Percentiles rank a stretch among this genome's conserved stretches.
These are phyloP conservation scores for Cottoperca gobio DNA, from an alignment of 2,797 vertebrate species.

Conservation along the genomic window DNA sequence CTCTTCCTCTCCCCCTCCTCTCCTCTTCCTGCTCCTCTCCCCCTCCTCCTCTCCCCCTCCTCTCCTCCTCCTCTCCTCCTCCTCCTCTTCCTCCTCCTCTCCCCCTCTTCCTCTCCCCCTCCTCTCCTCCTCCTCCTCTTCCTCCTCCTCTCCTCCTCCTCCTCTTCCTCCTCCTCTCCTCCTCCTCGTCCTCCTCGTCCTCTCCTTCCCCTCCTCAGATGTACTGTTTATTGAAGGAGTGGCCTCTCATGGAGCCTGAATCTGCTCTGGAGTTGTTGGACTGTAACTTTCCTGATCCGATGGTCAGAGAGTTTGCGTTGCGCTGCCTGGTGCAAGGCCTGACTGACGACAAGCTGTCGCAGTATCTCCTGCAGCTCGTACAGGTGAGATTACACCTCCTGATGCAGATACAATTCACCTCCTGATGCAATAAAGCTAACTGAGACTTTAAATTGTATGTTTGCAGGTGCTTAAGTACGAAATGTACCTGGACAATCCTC, in stretches of 20 bases:
- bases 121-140: no score
- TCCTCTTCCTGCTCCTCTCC: no score
- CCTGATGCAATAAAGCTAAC: neutral
- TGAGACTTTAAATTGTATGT: neutral
- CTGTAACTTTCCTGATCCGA: slow-evolving; percentile 92
- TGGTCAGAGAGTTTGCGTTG: slow-evolving; percentile 91
- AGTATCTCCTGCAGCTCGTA: slow-evolving; percentile 88
- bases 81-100: no score
- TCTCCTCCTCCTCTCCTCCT: no score
- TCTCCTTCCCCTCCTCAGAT: slow-evolving; percentile 79
- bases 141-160: no score
- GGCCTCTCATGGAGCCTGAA: slow-evolving; percentile 91
- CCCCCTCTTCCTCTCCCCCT: no score
- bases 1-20: no score
- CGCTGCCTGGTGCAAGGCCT: slow-evolving; percentile 90
- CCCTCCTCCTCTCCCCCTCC: no score
- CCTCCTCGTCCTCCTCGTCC: no score
- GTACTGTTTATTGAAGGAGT: slow-evolving; percentile 93
- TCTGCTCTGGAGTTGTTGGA: slow-evolving; percentile 92
- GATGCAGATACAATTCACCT: neutral
- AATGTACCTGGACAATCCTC: slow-evolving; percentile 88
- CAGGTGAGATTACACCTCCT: slow-evolving; percentile 56
- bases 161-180: no score
- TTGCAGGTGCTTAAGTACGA: slow-evolving; percentile 86
- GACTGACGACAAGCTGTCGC: slow-evolving; percentile 92